Percentiles rank a stretch among this genome's conserved stretches.
Conservation (phyloP, 2,888 invertebrate species). For the Acrocera orbiculus region DNA sequence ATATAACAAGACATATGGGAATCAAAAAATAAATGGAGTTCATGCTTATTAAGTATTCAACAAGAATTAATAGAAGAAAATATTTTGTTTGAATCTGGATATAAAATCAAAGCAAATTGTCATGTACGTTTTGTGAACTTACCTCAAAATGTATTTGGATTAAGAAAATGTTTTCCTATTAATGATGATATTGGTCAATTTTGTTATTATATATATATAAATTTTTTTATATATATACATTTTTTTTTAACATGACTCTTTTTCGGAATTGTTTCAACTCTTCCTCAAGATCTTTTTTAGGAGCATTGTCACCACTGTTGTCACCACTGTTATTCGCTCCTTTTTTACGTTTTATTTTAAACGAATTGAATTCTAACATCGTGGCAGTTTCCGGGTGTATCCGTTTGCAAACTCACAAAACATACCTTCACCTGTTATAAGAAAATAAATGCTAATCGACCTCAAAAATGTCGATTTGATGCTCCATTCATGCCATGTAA, state of each 20-base stretch:
- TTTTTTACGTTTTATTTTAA: too few relatives aligned
- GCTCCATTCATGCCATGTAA: conserved; percentile 19
- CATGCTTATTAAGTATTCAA: conserved; percentile 42
- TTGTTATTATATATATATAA: too few relatives aligned
- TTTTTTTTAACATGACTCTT: too few relatives aligned
- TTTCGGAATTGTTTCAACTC: too few relatives aligned
- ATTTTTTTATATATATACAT: too few relatives aligned
- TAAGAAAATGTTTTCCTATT: conserved; percentile 45
- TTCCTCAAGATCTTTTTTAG: too few relatives aligned
- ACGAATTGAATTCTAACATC: too few relatives aligned
- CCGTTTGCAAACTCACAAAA: conserved; percentile 14
- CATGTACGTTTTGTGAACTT: conserved; percentile 48
- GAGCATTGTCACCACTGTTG: too few relatives aligned
- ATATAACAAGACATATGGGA: conserved; percentile 44
- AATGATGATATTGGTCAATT: conserved; percentile 54
- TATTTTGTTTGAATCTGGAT: conserved; percentile 24
- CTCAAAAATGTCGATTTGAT: conserved; percentile 18
- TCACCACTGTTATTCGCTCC: too few relatives aligned
- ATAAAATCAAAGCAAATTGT: conserved; percentile 42
- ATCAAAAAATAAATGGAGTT: conserved; percentile 45
- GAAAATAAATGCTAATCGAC: conserved; percentile 11
- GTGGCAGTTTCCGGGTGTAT: conserved; percentile 15
- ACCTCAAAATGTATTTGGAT: conserved; percentile 39
- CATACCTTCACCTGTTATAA: conserved; percentile 16
- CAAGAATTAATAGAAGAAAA: conserved; percentile 33